Evolutionary conservation across 2,797 vertebrate genomes (phyloP).

Genomic region (Lutjanus campechanus): DNA sequence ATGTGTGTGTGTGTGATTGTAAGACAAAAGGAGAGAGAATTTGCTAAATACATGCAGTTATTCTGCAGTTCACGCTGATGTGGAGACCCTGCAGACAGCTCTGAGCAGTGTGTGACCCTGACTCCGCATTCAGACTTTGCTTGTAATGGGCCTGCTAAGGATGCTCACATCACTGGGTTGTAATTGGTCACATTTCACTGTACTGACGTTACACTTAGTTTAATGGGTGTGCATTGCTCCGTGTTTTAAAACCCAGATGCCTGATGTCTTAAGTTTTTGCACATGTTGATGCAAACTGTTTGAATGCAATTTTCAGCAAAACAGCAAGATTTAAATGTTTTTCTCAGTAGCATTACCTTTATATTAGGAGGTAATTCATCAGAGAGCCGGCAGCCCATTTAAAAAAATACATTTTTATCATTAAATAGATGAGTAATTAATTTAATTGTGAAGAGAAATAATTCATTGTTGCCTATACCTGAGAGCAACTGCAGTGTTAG

Average conservation of each 20-base stretch:
- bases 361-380: background rate
- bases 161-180: constrained; percentile 6
- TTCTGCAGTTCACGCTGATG: constrained; percentile 16
- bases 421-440: background rate
- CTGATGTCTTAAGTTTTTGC: background rate
- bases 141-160: constrained; percentile 12
- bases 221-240: background rate
- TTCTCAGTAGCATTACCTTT: background rate
- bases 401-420: background rate
- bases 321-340: background rate
- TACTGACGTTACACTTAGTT: background rate
- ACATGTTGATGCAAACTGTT: constrained; percentile 3
- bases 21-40: constrained; percentile 26
- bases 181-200: background rate
- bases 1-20: constrained; percentile 8
- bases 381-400: background rate
- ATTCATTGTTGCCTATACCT: background rate
- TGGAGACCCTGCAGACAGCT: constrained; percentile 28
- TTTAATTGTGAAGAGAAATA: background rate
- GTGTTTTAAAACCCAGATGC: background rate
- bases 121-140: constrained; percentile 25
- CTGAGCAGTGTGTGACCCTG: constrained; percentile 32
- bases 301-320: background rate
- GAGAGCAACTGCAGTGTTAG: background rate
- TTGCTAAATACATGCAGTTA: constrained; percentile 19